These are phyloP conservation scores for Atrina japonica DNA, from an alignment of 2,888 invertebrate genomes.

Conservation along the genomic window DNA sequence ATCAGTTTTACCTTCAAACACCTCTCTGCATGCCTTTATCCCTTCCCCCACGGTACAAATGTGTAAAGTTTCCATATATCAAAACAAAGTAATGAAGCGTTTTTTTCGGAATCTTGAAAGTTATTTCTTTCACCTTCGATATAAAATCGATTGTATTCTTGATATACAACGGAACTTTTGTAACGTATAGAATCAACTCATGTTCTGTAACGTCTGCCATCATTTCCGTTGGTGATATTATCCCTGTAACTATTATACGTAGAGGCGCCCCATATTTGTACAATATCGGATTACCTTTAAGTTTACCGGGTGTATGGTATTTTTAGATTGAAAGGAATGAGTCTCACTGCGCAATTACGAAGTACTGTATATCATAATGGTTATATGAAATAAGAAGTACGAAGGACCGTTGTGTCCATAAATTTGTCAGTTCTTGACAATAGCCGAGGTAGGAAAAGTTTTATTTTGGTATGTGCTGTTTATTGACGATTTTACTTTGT, in stretches of 20 bases:
- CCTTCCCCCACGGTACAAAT: constrained; percentile 35
- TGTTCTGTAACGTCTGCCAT: constrained; percentile 30
- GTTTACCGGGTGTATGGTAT: constrained; percentile 14
- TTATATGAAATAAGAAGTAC: no score
- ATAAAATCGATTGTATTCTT: constrained; percentile 25
- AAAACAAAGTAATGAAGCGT: constrained; percentile 30
- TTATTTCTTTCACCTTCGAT: constrained; percentile 8
- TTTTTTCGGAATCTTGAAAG: constrained; percentile 6
- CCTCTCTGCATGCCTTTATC: constrained; percentile 25
- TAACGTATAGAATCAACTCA: constrained; percentile 10
- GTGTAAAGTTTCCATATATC: constrained; percentile 35
- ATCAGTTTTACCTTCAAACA: constrained; percentile 12
- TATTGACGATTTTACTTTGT: no score
- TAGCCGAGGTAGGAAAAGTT: no score
- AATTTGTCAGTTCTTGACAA: no score
- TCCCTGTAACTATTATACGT: constrained; percentile 25
- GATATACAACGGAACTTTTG: constrained; percentile 4
- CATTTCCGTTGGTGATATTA: constrained; percentile 31
- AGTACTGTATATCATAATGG: no score
- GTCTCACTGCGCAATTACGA: no score
- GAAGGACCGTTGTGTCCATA: no score
- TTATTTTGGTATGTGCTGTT: no score
- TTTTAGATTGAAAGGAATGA: constrained; percentile 15
- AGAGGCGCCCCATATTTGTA: constrained; percentile 18
- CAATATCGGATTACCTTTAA: constrained; percentile 34